Percentiles rank a stretch among this genome's conserved stretches.
Evolutionary conservation across 1,140 invertebrate genomes (phyloP).

Genomic region (Campoletis sonorensis): DNA sequence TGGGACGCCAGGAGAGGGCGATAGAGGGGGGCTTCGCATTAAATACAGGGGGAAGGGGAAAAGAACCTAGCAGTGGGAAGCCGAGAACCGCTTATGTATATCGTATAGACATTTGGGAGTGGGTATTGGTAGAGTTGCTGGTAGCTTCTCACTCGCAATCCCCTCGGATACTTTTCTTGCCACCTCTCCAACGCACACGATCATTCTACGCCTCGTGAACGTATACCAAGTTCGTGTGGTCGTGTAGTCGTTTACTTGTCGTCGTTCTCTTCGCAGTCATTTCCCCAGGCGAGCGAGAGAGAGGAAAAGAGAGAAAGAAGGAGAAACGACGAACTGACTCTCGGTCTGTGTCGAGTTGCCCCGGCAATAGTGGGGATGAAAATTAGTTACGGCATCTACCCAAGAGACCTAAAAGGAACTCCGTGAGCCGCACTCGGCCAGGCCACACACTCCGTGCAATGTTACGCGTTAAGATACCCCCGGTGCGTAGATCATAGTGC

Average conservation of each 20-base stretch:
- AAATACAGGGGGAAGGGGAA: constrained; percentile 54
- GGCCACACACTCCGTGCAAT: constrained; percentile 71
- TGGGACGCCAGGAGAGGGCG: constrained; percentile 46
- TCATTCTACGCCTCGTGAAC: constrained; percentile 8
- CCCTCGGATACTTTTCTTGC: constrained; percentile 32
- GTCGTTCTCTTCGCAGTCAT: constrained; percentile 17
- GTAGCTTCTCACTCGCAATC: constrained; percentile 31
- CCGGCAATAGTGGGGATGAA: constrained; percentile 65
- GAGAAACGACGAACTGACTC: constrained; percentile 44
- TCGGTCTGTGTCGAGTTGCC: constrained; percentile 32
- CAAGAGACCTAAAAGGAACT: constrained; percentile 73
- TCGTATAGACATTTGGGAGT: not conserved
- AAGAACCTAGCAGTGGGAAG: constrained; percentile 66
- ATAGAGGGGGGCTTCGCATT: constrained; percentile 38
- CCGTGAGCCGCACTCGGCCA: constrained; percentile 63
- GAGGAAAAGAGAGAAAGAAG: constrained; percentile 5
- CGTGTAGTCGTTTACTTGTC: constrained; percentile 18
- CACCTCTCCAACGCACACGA: not conserved
- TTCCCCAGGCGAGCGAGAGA: not conserved
- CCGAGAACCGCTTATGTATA: constrained; percentile 51
- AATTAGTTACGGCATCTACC: constrained; percentile 75
- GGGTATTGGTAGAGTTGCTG: constrained; percentile 34
- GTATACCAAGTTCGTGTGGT: constrained; percentile 16
- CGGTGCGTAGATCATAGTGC: constrained; percentile 57
- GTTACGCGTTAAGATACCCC: constrained; percentile 71